Evolutionary conservation across 2,113 vertebrate species (phyloP), one percentile per base, ranked within the genome.

Genomic region (Scomber scombrus): DNA sequence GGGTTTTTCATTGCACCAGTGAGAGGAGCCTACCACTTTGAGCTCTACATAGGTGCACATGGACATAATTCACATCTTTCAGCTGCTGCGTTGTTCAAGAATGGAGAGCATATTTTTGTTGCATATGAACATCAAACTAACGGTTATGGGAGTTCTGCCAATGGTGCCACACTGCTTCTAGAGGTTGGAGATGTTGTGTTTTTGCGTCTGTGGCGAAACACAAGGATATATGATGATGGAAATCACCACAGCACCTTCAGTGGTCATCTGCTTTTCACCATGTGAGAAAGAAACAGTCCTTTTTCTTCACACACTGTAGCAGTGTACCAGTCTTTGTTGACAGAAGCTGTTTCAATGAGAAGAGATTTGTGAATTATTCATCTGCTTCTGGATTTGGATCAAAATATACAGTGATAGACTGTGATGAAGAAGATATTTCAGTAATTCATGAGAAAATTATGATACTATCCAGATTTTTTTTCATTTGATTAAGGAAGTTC

Each of bases 1-100:
- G 82, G 82, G 29, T 67, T 71, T 19, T 89, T 89, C 69, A 87
- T 43, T 49, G 80, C 85, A 55, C 85, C 82, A 50, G 75, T 85
- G 49, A 82, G 52, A 82, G 88, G 85, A 73, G 84, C 50, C 2
- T 84, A 85, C 75, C 84, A 80, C 83, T 84, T 82, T 75, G 73
- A 87, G 58, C 56, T 72, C 29, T 18, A 85, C n/a, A 1, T 88
- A 4, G 26, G 0, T 58, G 64, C 21, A 63, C 0, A 3, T 23
- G 84, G 78, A 73, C 1, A 71, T 55, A 0, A 8, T 34, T 43
- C 85, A 62, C 3, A 70, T 58, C 0, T 23, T 63, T 0, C 50
- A 45, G 12, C 0, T 43, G 78, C 61, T 57, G 3, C 0, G 18
- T 47, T 89, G 81, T 12, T 84, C 14, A 89, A 79, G 52, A 84